Evolutionary conservation across 2,113 vertebrate genomes (phyloP).

Genomic region (Manacus vitellinus): DNA sequence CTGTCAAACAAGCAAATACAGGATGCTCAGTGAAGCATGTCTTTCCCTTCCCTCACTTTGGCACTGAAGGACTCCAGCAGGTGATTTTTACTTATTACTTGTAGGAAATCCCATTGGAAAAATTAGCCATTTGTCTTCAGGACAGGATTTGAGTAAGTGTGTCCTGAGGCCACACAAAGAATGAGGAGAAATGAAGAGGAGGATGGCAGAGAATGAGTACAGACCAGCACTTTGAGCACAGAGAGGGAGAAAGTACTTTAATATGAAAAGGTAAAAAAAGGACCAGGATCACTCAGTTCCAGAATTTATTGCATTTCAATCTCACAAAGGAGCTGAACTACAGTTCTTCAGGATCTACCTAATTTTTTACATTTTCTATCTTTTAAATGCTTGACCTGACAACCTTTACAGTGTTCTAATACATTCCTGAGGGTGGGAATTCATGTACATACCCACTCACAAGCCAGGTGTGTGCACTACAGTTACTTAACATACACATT

Average conservation of each 20-base stretch:
- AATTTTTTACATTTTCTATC: background rate
- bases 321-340: background rate
- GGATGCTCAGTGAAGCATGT: rapidly evolving
- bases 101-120: background rate
- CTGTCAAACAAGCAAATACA: background rate
- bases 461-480: background rate
- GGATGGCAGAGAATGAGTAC: background rate
- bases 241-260: background rate
- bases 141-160: background rate
- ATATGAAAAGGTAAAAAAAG: background rate
- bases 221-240: background rate
- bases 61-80: background rate
- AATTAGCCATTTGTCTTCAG: background rate
- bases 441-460: background rate
- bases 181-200: background rate
- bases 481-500: background rate
- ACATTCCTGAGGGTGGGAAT: background rate
- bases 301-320: background rate
- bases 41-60: background rate
- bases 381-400: background rate
- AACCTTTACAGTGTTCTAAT: background rate
- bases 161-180: background rate
- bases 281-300: background rate
- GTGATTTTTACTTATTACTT: background rate
- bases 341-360: background rate